A percentile compares a stretch with the other conserved stretches of the same genome.
These are phyloP conservation scores for Scolopax mira DNA, from an alignment of 2,113 vertebrate genomes.

Conservation along the genomic window DNA sequence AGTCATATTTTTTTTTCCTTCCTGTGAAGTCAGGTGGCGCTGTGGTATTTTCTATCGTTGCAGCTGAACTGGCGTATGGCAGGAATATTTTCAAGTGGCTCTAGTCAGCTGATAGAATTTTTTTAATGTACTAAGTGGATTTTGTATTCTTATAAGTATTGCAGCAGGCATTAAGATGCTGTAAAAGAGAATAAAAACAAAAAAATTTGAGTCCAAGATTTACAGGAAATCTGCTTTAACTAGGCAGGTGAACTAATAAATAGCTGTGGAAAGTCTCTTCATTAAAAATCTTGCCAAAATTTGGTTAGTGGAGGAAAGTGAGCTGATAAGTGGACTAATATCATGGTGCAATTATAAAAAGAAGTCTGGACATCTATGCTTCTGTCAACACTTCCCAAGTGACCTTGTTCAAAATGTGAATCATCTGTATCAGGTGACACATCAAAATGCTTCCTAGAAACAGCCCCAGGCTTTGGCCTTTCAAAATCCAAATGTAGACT, in stretches of 20 bases:
- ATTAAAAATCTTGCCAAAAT: neutral
- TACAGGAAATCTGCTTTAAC: neutral
- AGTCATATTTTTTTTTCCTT: slow-evolving; percentile 40
- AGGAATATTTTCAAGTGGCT: neutral
- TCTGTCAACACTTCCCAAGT: neutral
- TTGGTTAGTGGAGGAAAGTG: neutral
- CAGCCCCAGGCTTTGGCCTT: neutral
- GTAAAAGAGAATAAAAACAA: neutral
- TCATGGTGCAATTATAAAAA: neutral
- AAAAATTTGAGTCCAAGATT: neutral
- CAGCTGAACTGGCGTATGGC: neutral
- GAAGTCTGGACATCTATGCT: neutral
- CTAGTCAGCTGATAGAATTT: neutral
- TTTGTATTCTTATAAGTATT: neutral
- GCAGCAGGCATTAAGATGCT: neutral
- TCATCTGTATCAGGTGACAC: neutral
- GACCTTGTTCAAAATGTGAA: neutral
- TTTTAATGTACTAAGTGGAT: neutral
- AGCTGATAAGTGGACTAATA: neutral
- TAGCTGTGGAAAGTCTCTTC: neutral
- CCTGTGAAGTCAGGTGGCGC: neutral
- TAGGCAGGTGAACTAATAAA: neutral
- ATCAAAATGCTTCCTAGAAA: neutral
- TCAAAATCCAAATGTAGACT: neutral
- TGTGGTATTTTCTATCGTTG: neutral